These are phyloP conservation scores for Numenius phaeopus DNA, from an alignment of 2,797 vertebrate species.

Conservation along the genomic window DNA sequence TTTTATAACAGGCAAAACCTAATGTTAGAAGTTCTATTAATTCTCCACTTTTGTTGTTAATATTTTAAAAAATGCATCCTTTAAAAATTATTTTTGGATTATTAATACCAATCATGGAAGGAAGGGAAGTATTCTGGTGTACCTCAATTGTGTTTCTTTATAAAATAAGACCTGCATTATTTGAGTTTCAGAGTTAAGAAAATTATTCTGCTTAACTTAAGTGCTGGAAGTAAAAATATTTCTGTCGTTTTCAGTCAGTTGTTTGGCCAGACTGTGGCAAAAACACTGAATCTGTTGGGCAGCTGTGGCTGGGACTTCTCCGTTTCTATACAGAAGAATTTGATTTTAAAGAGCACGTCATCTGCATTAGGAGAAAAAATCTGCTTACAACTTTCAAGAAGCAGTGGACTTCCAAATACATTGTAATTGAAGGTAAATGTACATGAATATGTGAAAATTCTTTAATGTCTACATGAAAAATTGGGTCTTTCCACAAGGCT, in stretches of 20 bases:
- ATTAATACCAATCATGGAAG: not conserved
- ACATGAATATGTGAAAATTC: not conserved
- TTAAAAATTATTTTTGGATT: not conserved
- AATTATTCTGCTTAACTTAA: not conserved
- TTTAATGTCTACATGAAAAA: not conserved
- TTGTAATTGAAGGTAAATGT: constrained; percentile 92
- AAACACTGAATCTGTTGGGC: constrained; percentile 91
- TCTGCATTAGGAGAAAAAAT: constrained; percentile 89
- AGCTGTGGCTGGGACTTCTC: constrained; percentile 94
- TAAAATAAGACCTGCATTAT: not conserved
- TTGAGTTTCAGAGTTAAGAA: not conserved
- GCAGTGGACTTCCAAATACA: constrained; percentile 97
- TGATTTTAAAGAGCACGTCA: constrained; percentile 95
- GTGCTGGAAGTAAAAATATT: not conserved
- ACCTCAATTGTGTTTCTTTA: not conserved
- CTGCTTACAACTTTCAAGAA: constrained; percentile 97
- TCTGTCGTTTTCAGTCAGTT: constrained; percentile 79
- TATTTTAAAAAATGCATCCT: not conserved
- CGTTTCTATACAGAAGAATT: constrained; percentile 96
- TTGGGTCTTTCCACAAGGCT: not conserved
- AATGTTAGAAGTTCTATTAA: not conserved
- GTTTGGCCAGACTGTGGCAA: constrained; percentile 87
- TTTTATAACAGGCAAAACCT: not conserved
- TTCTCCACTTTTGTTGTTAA: not conserved
- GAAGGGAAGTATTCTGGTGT: not conserved